phyloP scores from a whole-genome alignment of 2,888 invertebrate species.

The Euplexia lucipara region DNA sequence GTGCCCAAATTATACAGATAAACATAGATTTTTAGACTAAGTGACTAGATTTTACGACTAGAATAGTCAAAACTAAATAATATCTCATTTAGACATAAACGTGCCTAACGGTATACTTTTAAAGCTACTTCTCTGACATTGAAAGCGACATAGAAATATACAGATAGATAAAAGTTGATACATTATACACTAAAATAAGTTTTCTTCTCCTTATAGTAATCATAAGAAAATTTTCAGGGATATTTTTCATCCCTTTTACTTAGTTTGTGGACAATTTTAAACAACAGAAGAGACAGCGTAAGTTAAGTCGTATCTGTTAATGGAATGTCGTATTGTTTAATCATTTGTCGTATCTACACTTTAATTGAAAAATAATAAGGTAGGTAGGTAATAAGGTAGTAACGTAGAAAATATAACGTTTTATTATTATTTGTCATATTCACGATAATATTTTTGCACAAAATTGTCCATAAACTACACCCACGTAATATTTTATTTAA shows the following conservation, averaged over 20 bases:
- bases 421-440: neutral
- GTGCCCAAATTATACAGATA: conserved; percentile 64
- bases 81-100: conserved; percentile 60
- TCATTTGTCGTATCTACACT: conserved; percentile 2
- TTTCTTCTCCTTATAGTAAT: conserved; percentile 87
- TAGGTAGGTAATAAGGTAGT: neutral
- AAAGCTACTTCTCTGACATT: conserved; percentile 80
- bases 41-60: conserved; percentile 69
- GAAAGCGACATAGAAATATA: conserved; percentile 88
- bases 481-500: conserved; percentile 53
- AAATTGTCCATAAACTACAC: conserved; percentile 55
- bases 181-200: conserved; percentile 84
- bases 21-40: conserved; percentile 63
- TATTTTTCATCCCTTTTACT: conserved; percentile 65
- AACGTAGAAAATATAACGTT: conserved; percentile 1
- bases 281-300: conserved; percentile 8
- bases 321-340: conserved; percentile 41
- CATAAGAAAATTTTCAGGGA: conserved; percentile 88
- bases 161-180: conserved; percentile 82
- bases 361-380: neutral
- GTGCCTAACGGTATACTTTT: conserved; percentile 66
- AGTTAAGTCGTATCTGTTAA: conserved; percentile 16
- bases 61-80: conserved; percentile 68
- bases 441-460: conserved; percentile 7
- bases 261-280: conserved; percentile 60